Percentiles rank a stretch among this genome's conserved stretches.
Conservation (phyloP, 2,888 invertebrate species). For the Harmothoe impar region DNA sequence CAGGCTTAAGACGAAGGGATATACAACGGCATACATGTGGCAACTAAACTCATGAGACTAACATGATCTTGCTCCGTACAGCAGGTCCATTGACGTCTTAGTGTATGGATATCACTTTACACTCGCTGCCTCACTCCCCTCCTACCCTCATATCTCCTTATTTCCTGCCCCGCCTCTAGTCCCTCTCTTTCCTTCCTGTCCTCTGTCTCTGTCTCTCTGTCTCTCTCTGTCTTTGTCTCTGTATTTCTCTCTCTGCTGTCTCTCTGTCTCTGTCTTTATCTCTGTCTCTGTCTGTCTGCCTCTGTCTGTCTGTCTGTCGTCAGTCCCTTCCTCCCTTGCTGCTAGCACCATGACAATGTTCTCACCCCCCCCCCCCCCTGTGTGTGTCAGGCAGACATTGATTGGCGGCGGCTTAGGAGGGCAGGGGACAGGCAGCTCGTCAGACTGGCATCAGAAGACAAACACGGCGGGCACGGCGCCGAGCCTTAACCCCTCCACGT, state of each 20-base stretch:
- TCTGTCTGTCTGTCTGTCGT: not conserved
- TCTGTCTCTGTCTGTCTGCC: not conserved
- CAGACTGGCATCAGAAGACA: constrained; percentile 56
- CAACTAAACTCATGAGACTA: no score
- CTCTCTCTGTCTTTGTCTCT: not conserved
- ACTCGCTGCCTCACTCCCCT: not conserved
- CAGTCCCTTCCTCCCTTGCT: not conserved
- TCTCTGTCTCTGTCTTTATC: not conserved
- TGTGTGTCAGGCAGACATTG: not conserved
- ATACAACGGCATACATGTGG: no score
- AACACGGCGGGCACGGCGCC: not conserved
- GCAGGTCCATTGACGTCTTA: no score
- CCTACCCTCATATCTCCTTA: not conserved
- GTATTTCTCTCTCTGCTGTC: not conserved
- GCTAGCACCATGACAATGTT: no score
- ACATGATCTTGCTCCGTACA: no score
- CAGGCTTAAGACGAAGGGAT: no score
- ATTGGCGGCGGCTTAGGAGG: constrained; percentile 48
- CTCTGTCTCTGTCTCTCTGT: not conserved
- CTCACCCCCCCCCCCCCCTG: not conserved
- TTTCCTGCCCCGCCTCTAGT: not conserved
- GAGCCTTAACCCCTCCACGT: constrained; percentile 3
- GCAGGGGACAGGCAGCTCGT: constrained; percentile 16
- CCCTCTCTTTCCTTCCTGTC: not conserved
- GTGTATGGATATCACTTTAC: no score